A percentile compares a stretch with the other conserved stretches of the same genome.
Evolutionary conservation across 1,140 invertebrate genomes (phyloP).

Genomic region (Drosophila leontia): DNA sequence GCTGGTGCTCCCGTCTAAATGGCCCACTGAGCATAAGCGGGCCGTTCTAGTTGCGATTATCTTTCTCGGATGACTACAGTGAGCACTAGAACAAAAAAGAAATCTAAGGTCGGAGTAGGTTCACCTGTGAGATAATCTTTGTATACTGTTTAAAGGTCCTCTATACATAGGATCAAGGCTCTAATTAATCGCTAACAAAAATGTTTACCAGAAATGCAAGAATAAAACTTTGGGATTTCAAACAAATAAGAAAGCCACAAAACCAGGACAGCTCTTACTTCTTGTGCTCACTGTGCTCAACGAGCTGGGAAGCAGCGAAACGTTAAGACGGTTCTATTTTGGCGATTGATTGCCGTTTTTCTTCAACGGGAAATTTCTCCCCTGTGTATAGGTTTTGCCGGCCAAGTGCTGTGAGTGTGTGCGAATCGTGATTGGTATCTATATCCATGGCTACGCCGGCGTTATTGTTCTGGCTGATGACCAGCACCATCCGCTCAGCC

Average conservation of each 20-base stretch:
- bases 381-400: conserved; percentile 15
- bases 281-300: conserved; percentile 24
- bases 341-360: conserved; percentile 80
- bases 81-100: neutral
- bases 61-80: conserved; percentile 34
- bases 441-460: conserved; percentile 49
- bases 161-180: neutral
- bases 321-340: conserved; percentile 79
- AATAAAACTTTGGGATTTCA: neutral
- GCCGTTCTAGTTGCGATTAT: conserved; percentile 77
- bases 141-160: neutral
- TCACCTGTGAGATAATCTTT: neutral
- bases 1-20: conserved; percentile 42
- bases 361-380: conserved; percentile 57
- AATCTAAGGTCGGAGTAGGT: neutral
- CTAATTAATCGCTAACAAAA: neutral
- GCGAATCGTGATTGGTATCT: conserved; percentile 58
- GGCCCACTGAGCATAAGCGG: conserved; percentile 66
- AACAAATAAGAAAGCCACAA: neutral
- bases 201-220: no score
- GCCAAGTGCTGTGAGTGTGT: conserved; percentile 20
- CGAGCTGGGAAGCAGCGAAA: conserved; percentile 44
- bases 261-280: neutral
- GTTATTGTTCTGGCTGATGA: conserved; percentile 59
- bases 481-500: conserved; percentile 30